Conservation (phyloP, 2,888 invertebrate species). For the Epinotia demarniana region DNA sequence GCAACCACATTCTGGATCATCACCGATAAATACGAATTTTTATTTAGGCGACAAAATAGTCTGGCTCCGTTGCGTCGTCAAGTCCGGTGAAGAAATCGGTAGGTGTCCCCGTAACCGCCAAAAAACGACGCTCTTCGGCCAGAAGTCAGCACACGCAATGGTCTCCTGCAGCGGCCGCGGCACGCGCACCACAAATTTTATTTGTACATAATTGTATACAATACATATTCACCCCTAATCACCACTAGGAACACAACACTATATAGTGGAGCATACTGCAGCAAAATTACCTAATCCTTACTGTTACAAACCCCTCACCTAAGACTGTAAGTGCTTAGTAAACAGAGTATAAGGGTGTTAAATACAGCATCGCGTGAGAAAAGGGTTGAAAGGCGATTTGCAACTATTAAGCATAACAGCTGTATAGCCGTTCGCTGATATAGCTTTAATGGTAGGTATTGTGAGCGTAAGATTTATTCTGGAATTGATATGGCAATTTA, state of each 20-base stretch:
- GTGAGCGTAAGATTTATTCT: neutral
- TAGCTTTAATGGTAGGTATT: neutral
- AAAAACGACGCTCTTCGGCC: too few relatives aligned
- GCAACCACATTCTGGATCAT: too few relatives aligned
- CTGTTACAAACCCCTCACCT: constrained; percentile 8
- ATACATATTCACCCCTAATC: too few relatives aligned
- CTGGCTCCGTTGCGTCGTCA: too few relatives aligned
- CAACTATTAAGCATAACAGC: constrained; percentile 33
- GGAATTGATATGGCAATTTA: neutral
- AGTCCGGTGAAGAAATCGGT: too few relatives aligned
- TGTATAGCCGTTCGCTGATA: constrained; percentile 15
- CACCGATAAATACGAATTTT: too few relatives aligned
- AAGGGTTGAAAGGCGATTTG: constrained; percentile 38
- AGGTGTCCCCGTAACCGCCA: too few relatives aligned
- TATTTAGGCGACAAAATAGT: too few relatives aligned
- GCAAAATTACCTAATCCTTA: neutral
- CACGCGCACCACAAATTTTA: too few relatives aligned
- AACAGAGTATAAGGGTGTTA: constrained; percentile 20
- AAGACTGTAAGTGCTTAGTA: constrained; percentile 18
- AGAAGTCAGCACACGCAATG: too few relatives aligned
- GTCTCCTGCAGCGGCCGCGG: too few relatives aligned
- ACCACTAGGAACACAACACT: neutral
- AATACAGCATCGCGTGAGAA: constrained; percentile 31
- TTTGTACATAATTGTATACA: too few relatives aligned
- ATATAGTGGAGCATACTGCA: neutral